Evolutionary conservation across 2,797 vertebrate species (phyloP), one percentile per base, ranked within the genome.

Genomic region (Pipistrellus kuhlii): DNA sequence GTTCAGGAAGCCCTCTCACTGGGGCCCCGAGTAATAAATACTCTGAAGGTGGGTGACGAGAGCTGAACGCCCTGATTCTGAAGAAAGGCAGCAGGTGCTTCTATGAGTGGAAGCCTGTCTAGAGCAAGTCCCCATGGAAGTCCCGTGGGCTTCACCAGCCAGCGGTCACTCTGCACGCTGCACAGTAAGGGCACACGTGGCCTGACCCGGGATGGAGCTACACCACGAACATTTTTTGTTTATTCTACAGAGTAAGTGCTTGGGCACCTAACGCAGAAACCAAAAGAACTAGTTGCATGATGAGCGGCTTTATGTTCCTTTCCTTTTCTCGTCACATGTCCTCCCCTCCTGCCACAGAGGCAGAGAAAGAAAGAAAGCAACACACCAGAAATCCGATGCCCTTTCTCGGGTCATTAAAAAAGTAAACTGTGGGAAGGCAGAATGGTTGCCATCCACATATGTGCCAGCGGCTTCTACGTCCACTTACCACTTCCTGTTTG

Each of bases 321-420:
- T 93, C 38, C 38, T 91, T 80, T 85, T 91, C 44, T 75, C 59
- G 69, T 87, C 25, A 13, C 13, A 30, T 15, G 9, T 44, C 17
- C 27, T 68, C n/a, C 73, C 48, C 8, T 62, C 27, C 23, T 35
- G 59, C 44, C 81, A 78, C 48, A 82, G 7, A 53, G 57, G 62
- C 91, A 32, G n/a, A 55, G 17, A n/a, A 30, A 18, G 57, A 92
- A 85, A 44, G 66, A 84, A 93, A 91, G 77, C 85, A 80, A 95
- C 86, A 96, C 95, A 90, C 32, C 53, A 62, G 87, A 94, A 95
- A 86, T 93, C 57, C 14, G 85, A 96, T 88, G 93, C 86, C 66
- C 96, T 89, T 94, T 95, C 88, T 95, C 73, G 94, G 91, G 64
- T 72, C 59, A 81, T 71, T 41, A 94, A 76, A 92, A 88, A 76